Evolutionary conservation across 2,888 invertebrate genomes (phyloP).

Genomic region (Drosophila sordidula): DNA sequence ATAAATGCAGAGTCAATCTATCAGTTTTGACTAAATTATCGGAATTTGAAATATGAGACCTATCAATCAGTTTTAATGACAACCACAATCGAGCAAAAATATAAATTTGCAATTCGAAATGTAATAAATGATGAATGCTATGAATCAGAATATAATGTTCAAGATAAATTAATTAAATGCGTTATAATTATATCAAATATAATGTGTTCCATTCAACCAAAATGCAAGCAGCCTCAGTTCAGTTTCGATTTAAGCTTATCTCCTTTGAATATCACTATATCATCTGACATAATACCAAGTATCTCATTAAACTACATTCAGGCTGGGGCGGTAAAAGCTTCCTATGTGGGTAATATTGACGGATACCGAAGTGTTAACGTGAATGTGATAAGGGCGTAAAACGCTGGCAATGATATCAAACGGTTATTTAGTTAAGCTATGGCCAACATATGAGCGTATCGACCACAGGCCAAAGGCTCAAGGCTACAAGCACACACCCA

Average conservation of each 20-base stretch:
- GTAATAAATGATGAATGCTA: too few species aligned
- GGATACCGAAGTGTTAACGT: constrained; percentile 68
- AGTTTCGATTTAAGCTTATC: constrained; percentile 15
- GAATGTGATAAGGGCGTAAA: constrained; percentile 71
- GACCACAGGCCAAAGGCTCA: constrained; percentile 23
- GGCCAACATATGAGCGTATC: constrained; percentile 45
- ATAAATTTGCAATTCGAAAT: too few species aligned
- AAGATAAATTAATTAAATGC: not conserved
- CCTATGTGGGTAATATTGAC: constrained; percentile 37
- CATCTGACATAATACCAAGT: constrained; percentile 35
- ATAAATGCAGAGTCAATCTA: too few species aligned
- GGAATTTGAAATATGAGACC: too few species aligned
- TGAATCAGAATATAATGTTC: too few species aligned
- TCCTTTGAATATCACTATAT: constrained; percentile 16
- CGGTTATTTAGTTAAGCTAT: constrained; percentile 77
- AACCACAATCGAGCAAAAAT: too few species aligned
- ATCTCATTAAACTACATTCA: constrained; percentile 45
- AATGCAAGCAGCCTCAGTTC: not conserved
- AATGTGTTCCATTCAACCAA: not conserved
- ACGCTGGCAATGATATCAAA: constrained; percentile 74
- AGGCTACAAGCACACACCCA: constrained; percentile 13
- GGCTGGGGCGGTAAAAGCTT: constrained; percentile 4
- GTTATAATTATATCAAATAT: too few species aligned
- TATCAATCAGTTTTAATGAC: too few species aligned
- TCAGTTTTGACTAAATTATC: too few species aligned